These are phyloP conservation scores for Lacerta bilineata DNA, from an alignment of 2,797 vertebrate species.

Conservation along the genomic window DNA sequence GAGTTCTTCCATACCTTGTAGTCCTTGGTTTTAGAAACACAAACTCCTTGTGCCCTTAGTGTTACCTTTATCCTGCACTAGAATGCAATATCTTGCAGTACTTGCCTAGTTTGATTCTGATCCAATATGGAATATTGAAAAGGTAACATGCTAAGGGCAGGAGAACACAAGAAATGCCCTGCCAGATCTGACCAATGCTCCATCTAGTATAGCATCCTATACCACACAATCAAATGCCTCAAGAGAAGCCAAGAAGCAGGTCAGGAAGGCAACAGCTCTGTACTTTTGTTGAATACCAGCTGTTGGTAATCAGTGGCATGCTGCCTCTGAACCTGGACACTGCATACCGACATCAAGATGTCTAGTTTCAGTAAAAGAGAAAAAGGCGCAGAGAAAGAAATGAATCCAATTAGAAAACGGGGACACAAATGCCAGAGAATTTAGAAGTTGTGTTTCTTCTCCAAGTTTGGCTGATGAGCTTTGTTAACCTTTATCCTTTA, in stretches of 20 bases:
- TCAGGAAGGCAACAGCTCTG: no score
- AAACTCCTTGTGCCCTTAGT: not conserved
- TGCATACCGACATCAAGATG: no score
- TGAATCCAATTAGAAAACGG: fast-evolving
- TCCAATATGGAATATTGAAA: not conserved
- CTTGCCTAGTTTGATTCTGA: not conserved
- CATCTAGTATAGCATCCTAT: no score
- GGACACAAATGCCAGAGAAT: not conserved
- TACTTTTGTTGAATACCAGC: no score
- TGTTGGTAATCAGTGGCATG: no score
- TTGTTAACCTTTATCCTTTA: conserved; percentile 22
- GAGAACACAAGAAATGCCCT: not conserved
- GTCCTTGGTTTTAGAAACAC: not conserved
- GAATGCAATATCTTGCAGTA: not conserved
- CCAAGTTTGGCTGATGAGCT: fast-evolving
- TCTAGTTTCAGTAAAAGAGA: not conserved
- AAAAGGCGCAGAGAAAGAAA: not conserved
- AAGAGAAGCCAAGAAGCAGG: no score
- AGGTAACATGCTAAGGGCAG: not conserved
- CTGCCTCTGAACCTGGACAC: no score
- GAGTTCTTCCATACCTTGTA: not conserved
- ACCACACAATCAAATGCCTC: no score
- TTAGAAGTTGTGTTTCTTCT: not conserved
- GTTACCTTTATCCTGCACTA: not conserved
- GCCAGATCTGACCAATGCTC: not conserved